Evolutionary conservation across 2,888 invertebrate species (phyloP).

Genomic region (Clitarchus hookeri): DNA sequence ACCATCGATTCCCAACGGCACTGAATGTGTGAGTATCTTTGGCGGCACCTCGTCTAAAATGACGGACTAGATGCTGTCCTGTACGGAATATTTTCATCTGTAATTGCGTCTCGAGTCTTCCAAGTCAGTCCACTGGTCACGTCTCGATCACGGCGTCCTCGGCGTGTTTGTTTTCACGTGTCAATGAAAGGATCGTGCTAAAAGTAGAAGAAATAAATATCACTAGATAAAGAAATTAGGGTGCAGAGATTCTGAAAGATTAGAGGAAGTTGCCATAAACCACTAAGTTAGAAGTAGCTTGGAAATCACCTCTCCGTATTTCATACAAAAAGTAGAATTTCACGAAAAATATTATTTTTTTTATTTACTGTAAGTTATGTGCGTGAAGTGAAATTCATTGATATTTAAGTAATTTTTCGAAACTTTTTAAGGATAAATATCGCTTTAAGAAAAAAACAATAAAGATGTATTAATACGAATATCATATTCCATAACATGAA

Average conservation of each 20-base stretch:
- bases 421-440: no score
- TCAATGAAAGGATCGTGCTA: background rate
- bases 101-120: background rate
- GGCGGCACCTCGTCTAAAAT: background rate
- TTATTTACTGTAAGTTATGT: no score
- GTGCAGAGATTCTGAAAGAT: background rate
- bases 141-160: background rate
- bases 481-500: no score
- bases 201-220: slow-evolving; percentile 6
- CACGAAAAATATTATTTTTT: no score
- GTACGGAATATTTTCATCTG: background rate
- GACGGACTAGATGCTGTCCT: background rate
- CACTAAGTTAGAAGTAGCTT: background rate
- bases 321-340: no score
- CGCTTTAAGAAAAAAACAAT: no score
- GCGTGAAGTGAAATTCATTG: no score
- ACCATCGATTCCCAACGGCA: background rate
- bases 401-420: no score
- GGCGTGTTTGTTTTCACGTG: background rate
- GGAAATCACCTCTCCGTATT: background rate
- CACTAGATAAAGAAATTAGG: background rate
- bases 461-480: no score
- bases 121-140: background rate
- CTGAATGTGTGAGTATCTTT: background rate
- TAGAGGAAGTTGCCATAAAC: background rate